Base-by-base conservation (phyloP, 2,113 vertebrate genomes). In the Dicerorhinus sumatrensis region DNA sequence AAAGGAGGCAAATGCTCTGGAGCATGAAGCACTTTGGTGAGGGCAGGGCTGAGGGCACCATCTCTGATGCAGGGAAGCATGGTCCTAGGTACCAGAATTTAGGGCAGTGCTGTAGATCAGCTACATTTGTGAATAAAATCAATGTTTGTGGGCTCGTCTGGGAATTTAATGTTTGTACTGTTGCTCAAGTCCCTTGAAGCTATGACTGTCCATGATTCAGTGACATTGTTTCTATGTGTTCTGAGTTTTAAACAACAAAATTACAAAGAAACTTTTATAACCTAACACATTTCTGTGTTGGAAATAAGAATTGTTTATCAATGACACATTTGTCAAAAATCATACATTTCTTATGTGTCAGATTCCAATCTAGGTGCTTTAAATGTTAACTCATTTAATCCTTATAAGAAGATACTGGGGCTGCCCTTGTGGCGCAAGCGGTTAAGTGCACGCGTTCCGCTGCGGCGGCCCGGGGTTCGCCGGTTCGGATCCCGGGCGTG, bases 221-320 rank as follows among this genome's bases (percentile, higher is more conserved):
- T 85, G 79, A 73, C 25, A 56, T 42, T 94, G 23, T 56, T 92
- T 83, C 42, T 72, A 7, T 89, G 20, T 79, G 18, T 85, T 62
- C 56, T 89, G 31, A 89, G 46, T n/a, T 89, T 93, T 90, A 90
- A 80, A 80, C 25, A 84, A 86, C 12, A 92, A 79, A 89, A 70
- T 79, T 56, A 51, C 27, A 46, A 39, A 51, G 21, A 46, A 39
- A 73, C 39, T 62, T 89, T 89, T 89, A 13, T 85, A 67, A 75
- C 65, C 9, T 69, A 95, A 80, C 20, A 36, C 56, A 85, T 51
- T 87, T 81, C 65, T 81, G 67, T 81, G 72, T 65, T 95, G 39
- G 39, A 89, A 97, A 83, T 73, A 84, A n/a, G 70, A 58, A 83
- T 60, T 72, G 23, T 42, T 82, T 82, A 80, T 75, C 33, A 89